These are phyloP conservation scores for Cuniculus paca DNA, from an alignment of 2,797 vertebrate species.

Conservation along the genomic window DNA sequence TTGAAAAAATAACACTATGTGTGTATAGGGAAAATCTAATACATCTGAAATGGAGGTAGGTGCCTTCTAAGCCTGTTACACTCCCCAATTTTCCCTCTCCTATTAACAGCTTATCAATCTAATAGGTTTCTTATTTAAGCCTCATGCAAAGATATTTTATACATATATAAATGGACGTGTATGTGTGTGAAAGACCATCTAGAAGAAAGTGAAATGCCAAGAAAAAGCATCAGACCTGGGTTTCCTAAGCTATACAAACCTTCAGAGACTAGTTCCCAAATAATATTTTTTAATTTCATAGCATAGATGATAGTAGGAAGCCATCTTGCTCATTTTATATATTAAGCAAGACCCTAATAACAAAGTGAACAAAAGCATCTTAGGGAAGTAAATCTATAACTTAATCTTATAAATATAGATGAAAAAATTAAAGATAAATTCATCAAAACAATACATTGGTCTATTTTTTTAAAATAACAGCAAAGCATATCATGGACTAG, in stretches of 20 bases:
- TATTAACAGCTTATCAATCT: background rate
- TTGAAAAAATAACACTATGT: background rate
- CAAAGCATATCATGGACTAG: background rate
- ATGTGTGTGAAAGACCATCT: background rate
- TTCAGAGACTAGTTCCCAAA: background rate
- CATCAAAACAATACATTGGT: background rate
- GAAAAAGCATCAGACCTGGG: background rate
- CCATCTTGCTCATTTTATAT: background rate
- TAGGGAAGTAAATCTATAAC: background rate
- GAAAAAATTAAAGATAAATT: conserved; percentile 24
- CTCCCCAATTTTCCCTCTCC: background rate
- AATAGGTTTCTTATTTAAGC: background rate
- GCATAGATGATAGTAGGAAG: background rate
- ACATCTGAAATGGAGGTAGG: background rate
- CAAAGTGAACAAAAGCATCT: background rate
- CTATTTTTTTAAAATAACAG: background rate
- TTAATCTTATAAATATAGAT: background rate
- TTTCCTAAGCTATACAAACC: background rate
- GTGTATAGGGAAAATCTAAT: background rate
- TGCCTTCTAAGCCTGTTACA: background rate
- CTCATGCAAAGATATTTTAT: background rate
- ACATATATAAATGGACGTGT: background rate
- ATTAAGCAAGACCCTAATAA: background rate
- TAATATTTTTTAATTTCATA: background rate
- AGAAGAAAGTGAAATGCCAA: background rate